Evolutionary conservation across 2,797 vertebrate species (phyloP).

Genomic region (Xiphorhynchus erythropygius): DNA sequence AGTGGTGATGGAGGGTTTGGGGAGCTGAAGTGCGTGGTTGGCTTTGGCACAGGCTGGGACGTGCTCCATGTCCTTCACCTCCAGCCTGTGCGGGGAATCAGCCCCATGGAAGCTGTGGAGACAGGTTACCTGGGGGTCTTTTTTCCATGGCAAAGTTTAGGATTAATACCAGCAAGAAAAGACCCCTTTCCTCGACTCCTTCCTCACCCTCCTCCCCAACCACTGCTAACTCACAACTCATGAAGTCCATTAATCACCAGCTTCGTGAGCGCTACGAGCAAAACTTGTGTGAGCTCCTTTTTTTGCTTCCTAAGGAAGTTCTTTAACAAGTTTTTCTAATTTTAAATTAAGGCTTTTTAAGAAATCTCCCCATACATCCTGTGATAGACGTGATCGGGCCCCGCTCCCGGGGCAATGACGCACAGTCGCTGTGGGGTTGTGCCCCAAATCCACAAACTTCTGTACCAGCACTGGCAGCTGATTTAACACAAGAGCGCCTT

Average conservation of each 20-base stretch:
- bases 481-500: not conserved
- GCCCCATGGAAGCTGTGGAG: not conserved
- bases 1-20: not conserved
- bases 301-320: not conserved
- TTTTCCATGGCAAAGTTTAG: not conserved
- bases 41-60: not conserved
- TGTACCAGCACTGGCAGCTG: not conserved
- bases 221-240: accelerated
- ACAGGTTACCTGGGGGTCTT: accelerated
- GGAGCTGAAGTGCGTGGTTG: not conserved
- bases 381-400: accelerated
- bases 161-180: not conserved
- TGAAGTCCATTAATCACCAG: not conserved
- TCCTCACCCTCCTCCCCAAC: not conserved
- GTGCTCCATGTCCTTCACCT: not conserved
- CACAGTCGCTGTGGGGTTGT: not conserved
- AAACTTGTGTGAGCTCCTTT: not conserved
- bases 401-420: accelerated
- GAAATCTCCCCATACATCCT: not conserved
- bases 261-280: not conserved
- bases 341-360: accelerated
- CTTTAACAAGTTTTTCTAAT: not conserved
- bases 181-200: not conserved
- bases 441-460: not conserved
- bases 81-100: not conserved